Conservation (phyloP, 2,888 invertebrate genomes). For the Amorpha juglandis region DNA sequence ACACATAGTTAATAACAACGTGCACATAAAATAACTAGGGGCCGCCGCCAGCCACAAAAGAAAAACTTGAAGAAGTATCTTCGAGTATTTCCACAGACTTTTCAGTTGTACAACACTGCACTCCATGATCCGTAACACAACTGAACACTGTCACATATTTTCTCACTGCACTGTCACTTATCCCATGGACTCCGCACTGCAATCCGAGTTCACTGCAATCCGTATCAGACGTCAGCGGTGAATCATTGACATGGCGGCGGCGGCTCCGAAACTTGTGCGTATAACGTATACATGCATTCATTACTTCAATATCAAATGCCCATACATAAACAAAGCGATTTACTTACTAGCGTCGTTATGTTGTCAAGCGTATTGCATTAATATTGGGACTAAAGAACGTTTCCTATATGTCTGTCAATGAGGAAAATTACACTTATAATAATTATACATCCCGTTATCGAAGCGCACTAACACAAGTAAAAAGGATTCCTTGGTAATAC, state of each 20-base stretch:
- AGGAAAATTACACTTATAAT: conserved; percentile 8
- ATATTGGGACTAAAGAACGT: background rate
- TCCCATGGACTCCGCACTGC: conserved; percentile 74
- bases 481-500: background rate
- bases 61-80: background rate
- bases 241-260: conserved; percentile 69
- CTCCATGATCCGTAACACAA: conserved; percentile 49
- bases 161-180: conserved; percentile 76
- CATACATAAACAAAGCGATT: conserved; percentile 29
- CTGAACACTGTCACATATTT: conserved; percentile 70
- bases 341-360: conserved; percentile 24
- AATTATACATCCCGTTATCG: conserved; percentile 3
- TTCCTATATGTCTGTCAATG: conserved; percentile 15
- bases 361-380: conserved; percentile 19
- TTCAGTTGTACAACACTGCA: conserved; percentile 56
- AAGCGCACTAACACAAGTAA: conserved; percentile 2
- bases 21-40: conserved; percentile 66
- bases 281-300: conserved; percentile 32
- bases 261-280: conserved; percentile 54
- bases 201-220: conserved; percentile 83
- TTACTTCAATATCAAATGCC: conserved; percentile 29
- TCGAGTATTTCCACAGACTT: conserved; percentile 14
- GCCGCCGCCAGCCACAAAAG: conserved; percentile 77
- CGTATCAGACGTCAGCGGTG: conserved; percentile 53
- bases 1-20: conserved; percentile 69